A percentile compares a stretch with the other conserved stretches of the same genome.
phyloP scores from a whole-genome alignment of 2,888 invertebrate genomes.

The Trichogramma evanescens region DNA sequence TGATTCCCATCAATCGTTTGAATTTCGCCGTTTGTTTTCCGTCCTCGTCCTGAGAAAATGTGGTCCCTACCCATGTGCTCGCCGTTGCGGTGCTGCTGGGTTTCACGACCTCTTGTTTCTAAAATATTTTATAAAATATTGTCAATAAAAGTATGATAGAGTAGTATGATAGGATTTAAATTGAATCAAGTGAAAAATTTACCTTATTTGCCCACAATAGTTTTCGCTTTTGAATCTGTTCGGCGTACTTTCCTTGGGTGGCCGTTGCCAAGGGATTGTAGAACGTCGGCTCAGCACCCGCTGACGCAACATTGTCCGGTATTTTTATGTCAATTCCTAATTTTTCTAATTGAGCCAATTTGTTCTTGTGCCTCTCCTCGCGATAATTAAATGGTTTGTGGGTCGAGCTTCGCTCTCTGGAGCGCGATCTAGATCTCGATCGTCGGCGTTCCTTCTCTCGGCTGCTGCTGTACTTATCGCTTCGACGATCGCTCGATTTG shows the following conservation, averaged over 20 bases:
- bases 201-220: constrained; percentile 82
- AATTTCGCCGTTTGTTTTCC: constrained; percentile 92
- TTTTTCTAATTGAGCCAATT: constrained; percentile 49
- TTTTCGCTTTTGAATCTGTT: constrained; percentile 81
- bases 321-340: constrained; percentile 46
- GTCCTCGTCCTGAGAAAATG: constrained; percentile 85
- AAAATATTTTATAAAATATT: constrained; percentile 8
- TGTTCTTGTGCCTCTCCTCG: constrained; percentile 47
- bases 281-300: constrained; percentile 54
- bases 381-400: constrained; percentile 38
- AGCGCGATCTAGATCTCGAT: constrained; percentile 41
- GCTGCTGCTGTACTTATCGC: constrained; percentile 31
- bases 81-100: constrained; percentile 29
- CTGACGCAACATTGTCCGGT: constrained; percentile 32
- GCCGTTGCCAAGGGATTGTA: constrained; percentile 67
- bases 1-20: constrained; percentile 93
- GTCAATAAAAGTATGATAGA: not conserved
- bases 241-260: constrained; percentile 73
- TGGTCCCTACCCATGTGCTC: constrained; percentile 73
- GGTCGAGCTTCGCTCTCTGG: constrained; percentile 30
- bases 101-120: constrained; percentile 34
- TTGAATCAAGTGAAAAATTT: constrained; percentile 10
- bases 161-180: not conserved
- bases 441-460: constrained; percentile 41
- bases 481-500: constrained; percentile 39